Conservation (phyloP, 2,113 vertebrate species). For the Plecotus auritus region DNA sequence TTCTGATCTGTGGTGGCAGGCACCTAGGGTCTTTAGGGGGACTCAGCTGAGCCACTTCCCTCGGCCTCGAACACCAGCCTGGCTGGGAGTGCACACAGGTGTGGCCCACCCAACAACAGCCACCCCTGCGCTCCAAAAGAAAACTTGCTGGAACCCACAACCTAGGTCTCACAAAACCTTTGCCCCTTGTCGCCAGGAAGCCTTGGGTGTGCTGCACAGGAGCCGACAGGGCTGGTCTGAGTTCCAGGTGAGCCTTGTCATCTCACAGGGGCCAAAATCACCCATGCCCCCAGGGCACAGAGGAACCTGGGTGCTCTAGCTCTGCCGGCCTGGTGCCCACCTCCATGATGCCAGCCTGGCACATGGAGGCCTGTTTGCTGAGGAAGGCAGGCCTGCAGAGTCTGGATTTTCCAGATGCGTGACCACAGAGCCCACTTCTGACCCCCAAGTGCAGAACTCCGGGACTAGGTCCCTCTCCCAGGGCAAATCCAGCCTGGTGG, state of each 20-base stretch:
- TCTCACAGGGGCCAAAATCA: background rate
- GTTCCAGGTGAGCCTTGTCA: background rate
- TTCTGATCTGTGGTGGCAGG: background rate
- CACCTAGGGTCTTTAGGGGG: background rate
- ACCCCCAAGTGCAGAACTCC: background rate
- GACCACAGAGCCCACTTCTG: background rate
- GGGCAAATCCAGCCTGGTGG: background rate
- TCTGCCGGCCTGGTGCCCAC: rapidly evolving
- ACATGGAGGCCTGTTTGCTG: background rate
- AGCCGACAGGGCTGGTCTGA: background rate
- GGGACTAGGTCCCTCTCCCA: too few species aligned
- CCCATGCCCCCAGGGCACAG: background rate
- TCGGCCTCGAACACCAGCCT: rapidly evolving
- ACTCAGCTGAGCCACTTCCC: background rate
- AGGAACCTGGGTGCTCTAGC: background rate
- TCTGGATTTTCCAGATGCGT: background rate
- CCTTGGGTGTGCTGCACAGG: background rate
- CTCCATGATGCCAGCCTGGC: background rate
- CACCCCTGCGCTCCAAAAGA: background rate
- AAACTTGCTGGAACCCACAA: background rate
- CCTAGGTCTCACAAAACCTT: background rate
- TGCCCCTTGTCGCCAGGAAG: background rate
- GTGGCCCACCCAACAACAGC: background rate
- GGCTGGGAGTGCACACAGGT: background rate
- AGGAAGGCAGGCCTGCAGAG: background rate